A percentile compares a stretch with the other conserved stretches of the same genome.
Conservation (phyloP, 1,140 invertebrate genomes). For the Zaprionus tsacasi region DNA sequence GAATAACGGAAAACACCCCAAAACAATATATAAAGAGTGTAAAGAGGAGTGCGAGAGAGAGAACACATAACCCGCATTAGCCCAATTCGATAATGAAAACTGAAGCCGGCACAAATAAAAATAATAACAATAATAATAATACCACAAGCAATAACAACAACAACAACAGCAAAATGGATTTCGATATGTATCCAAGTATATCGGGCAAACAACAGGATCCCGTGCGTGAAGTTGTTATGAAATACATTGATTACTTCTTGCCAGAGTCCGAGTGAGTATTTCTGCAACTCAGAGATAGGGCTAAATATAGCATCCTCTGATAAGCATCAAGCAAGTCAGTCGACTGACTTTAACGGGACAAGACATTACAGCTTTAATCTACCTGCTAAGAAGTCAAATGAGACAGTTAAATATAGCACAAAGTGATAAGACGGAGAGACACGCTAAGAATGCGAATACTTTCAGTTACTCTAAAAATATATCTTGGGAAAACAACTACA, state of each 20-base stretch:
- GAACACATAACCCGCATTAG: slow-evolving; percentile 22
- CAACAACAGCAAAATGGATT: slow-evolving; percentile 83
- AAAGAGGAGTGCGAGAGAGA: neutral
- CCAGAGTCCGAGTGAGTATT: slow-evolving; percentile 88
- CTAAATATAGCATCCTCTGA: neutral
- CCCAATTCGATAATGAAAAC: slow-evolving; percentile 72
- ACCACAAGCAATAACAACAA: slow-evolving; percentile 36
- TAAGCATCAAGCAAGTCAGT: too few species aligned
- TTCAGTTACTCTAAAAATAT: slow-evolving; percentile 1
- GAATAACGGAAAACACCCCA: slow-evolving; percentile 12
- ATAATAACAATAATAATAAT: slow-evolving; percentile 40
- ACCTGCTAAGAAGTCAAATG: neutral
- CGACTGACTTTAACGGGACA: neutral
- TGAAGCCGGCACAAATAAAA: slow-evolving; percentile 62
- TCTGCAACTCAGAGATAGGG: neutral
- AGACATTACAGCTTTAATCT: neutral
- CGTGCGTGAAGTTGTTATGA: slow-evolving; percentile 87
- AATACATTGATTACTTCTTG: slow-evolving; percentile 88
- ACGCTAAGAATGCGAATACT: neutral
- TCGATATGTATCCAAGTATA: slow-evolving; percentile 86
- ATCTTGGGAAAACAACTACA: neutral
- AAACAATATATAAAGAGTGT: neutral
- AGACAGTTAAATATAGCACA: slow-evolving; percentile 12
- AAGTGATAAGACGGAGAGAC: slow-evolving; percentile 3
- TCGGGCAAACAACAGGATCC: slow-evolving; percentile 88